A percentile compares a stretch with the other conserved stretches of the same genome.
These are phyloP conservation scores for Hylomyscus alleni DNA, from an alignment of 2,797 vertebrate species.

Conservation along the genomic window DNA sequence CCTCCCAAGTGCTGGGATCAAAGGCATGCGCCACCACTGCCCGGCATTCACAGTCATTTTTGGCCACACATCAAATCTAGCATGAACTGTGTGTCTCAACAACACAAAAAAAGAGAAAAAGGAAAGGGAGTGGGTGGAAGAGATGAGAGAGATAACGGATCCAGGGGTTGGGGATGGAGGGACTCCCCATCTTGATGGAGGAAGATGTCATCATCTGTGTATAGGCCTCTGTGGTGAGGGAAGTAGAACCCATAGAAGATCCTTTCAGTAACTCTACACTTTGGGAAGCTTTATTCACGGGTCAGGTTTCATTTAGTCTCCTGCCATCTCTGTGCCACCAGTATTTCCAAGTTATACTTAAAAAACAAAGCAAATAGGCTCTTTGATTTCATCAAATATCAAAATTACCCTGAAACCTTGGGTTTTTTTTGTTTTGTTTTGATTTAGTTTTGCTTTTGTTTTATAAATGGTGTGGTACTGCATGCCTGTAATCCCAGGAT, in stretches of 20 bases:
- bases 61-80: neutral
- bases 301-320: slow-evolving; percentile 28
- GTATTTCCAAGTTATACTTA: slow-evolving; percentile 21
- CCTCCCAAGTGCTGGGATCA: too few species aligned
- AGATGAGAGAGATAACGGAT: neutral
- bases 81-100: neutral
- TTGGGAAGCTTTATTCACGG: neutral
- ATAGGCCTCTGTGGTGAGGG: neutral
- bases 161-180: neutral
- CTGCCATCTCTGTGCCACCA: neutral
- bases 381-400: slow-evolving; percentile 21
- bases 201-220: neutral
- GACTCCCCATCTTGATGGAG: neutral
- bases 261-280: neutral
- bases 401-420: neutral
- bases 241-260: neutral
- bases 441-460: neutral
- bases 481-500: neutral
- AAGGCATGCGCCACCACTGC: too few species aligned
- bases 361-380: neutral
- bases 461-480: neutral
- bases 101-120: too few species aligned
- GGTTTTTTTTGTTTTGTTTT: neutral
- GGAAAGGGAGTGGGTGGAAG: neutral
- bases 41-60: neutral